Evolutionary conservation across 2,888 invertebrate species (phyloP).

Genomic region (Pteria penguin): DNA sequence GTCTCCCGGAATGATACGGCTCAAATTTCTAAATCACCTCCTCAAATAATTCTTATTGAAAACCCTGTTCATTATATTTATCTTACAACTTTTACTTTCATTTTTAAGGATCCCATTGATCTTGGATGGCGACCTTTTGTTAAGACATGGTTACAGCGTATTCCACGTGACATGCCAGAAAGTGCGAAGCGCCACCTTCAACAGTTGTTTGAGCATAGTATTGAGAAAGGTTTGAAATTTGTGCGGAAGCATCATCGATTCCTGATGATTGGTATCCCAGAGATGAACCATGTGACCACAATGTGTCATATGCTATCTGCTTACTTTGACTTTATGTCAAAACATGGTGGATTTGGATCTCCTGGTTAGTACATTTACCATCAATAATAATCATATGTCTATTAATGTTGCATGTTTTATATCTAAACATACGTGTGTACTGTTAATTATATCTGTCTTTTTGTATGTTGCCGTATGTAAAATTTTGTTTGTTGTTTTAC

Average conservation of each 20-base stretch:
- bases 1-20: too few relatives aligned
- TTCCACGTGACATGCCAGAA: conserved; percentile 77
- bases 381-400: too few relatives aligned
- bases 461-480: too few relatives aligned
- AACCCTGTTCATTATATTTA: too few relatives aligned
- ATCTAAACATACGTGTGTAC: too few relatives aligned
- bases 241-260: conserved; percentile 64
- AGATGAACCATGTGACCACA: conserved; percentile 71
- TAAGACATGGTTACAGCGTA: conserved; percentile 75
- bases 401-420: too few relatives aligned
- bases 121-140: conserved; percentile 79
- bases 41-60: too few relatives aligned
- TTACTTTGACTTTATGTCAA: conserved; percentile 76
- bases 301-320: conserved; percentile 77
- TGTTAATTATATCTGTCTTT: too few relatives aligned
- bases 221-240: conserved; percentile 76
- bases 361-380: conserved; percentile 65
- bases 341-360: conserved; percentile 78
- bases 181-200: conserved; percentile 74
- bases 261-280: conserved; percentile 73
- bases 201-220: conserved; percentile 74
- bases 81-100: background rate
- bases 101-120: conserved; percentile 77
- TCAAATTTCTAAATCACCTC: too few relatives aligned
- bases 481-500: too few relatives aligned